Evolutionary conservation across 2,888 invertebrate genomes (phyloP).

Genomic region (Tenthredo scrophulariae): DNA sequence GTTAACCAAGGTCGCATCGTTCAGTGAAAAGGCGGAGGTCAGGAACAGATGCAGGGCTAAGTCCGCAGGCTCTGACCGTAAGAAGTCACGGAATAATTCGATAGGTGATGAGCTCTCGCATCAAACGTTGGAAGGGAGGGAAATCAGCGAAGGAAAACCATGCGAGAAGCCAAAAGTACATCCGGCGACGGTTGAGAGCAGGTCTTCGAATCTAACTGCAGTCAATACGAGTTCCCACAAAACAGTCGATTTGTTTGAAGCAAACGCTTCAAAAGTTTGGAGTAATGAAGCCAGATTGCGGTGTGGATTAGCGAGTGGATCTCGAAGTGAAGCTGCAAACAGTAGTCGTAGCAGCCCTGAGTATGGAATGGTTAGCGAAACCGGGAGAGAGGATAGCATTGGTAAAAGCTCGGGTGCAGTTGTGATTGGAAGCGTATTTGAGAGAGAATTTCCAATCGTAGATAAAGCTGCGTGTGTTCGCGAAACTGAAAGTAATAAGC

Average conservation of each 20-base stretch:
- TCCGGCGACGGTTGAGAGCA: background rate
- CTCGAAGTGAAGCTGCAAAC: background rate
- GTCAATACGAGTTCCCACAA: background rate
- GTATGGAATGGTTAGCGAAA: background rate
- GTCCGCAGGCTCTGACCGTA: background rate
- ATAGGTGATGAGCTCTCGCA: background rate
- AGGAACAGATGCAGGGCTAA: background rate
- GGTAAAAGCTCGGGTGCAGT: conserved; percentile 5
- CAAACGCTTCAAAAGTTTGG: background rate
- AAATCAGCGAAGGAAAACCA: background rate
- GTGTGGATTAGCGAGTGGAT: background rate
- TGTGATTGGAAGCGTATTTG: conserved; percentile 17
- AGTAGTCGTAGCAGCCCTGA: background rate
- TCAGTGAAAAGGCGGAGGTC: conserved; percentile 21
- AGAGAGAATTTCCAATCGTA: background rate
- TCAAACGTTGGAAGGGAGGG: background rate
- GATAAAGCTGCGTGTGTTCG: background rate
- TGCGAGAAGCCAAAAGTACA: background rate
- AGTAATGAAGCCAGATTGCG: background rate
- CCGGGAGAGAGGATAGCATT: conserved; percentile 4
- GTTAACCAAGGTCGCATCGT: background rate
- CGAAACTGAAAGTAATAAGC: background rate
- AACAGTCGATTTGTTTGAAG: conserved; percentile 20
- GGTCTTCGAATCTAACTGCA: background rate
- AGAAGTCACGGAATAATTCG: background rate